Evolutionary conservation across 2,888 invertebrate species (phyloP).

Genomic region (Taenaris catops): DNA sequence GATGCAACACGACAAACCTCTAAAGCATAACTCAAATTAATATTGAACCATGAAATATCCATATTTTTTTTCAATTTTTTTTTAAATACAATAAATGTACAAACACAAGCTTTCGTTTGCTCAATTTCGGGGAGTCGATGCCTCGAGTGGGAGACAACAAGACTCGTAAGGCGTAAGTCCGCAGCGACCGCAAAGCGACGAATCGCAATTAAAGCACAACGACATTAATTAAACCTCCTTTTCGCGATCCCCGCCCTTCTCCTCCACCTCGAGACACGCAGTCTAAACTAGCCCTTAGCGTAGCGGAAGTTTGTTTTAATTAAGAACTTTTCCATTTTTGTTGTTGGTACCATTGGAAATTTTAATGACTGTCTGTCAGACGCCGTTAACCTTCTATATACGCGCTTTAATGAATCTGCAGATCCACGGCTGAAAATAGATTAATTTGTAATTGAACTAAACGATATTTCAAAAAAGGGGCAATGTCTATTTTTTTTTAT

Average conservation of each 20-base stretch:
- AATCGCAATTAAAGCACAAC: conserved; percentile 70
- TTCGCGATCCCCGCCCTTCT: conserved; percentile 23
- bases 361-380: conserved; percentile 30
- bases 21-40: too few relatives aligned
- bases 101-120: too few relatives aligned
- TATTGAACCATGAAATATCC: too few relatives aligned
- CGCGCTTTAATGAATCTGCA: conserved; percentile 20
- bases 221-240: conserved; percentile 66
- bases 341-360: conserved; percentile 28
- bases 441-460: too few relatives aligned
- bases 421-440: too few relatives aligned
- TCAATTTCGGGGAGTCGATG: too few relatives aligned
- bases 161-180: conserved; percentile 20
- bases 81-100: too few relatives aligned
- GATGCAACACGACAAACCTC: too few relatives aligned
- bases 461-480: too few relatives aligned
- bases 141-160: too few relatives aligned
- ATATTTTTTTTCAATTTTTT: too few relatives aligned
- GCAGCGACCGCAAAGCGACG: conserved; percentile 43
- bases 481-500: too few relatives aligned
- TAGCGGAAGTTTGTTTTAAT: conserved; percentile 58
- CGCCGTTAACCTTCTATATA: conserved; percentile 22
- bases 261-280: conserved; percentile 30
- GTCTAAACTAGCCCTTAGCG: conserved; percentile 62
- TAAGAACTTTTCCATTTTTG: conserved; percentile 50